Percentiles rank a stretch among this genome's conserved stretches.
These are phyloP conservation scores for Tinea semifulvella DNA, from an alignment of 2,888 invertebrate species.

Conservation along the genomic window DNA sequence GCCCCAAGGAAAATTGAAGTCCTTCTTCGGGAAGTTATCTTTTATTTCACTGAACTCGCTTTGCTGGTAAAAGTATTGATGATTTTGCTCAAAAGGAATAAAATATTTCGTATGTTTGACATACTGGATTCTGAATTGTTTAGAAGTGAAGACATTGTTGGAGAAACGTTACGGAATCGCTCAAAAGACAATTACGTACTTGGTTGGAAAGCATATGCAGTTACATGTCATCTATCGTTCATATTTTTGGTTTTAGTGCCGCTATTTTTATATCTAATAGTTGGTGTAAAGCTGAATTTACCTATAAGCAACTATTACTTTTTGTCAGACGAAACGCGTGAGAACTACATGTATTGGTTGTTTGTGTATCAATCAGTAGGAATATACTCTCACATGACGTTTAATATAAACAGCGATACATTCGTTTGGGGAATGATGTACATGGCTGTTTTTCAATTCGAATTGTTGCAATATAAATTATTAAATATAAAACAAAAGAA, in stretches of 20 bases:
- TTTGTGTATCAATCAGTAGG: slow-evolving; percentile 41
- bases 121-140: slow-evolving; percentile 38
- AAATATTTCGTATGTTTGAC: slow-evolving; percentile 23
- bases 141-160: slow-evolving; percentile 28
- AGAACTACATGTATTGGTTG: slow-evolving; percentile 31
- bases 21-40: slow-evolving; percentile 40
- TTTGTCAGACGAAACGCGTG: slow-evolving; percentile 31
- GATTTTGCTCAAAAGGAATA: not conserved
- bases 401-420: slow-evolving; percentile 38
- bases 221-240: slow-evolving; percentile 4
- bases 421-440: slow-evolving; percentile 38
- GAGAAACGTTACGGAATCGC: slow-evolving; percentile 27
- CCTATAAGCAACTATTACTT: slow-evolving; percentile 50
- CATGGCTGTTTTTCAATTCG: slow-evolving; percentile 21
- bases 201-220: slow-evolving; percentile 16
- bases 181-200: slow-evolving; percentile 27
- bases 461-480: slow-evolving; percentile 8
- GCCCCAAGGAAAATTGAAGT: slow-evolving; percentile 39
- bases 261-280: not conserved
- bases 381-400: slow-evolving; percentile 45
- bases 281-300: slow-evolving; percentile 27
- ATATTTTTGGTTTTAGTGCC: not conserved
- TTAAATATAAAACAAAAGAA: slow-evolving; percentile 1
- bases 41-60: slow-evolving; percentile 19
- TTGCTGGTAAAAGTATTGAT: not conserved